phyloP scores from a whole-genome alignment of 37 sponge, comb jelly and placozoan species.

The Spongia lamella region DNA sequence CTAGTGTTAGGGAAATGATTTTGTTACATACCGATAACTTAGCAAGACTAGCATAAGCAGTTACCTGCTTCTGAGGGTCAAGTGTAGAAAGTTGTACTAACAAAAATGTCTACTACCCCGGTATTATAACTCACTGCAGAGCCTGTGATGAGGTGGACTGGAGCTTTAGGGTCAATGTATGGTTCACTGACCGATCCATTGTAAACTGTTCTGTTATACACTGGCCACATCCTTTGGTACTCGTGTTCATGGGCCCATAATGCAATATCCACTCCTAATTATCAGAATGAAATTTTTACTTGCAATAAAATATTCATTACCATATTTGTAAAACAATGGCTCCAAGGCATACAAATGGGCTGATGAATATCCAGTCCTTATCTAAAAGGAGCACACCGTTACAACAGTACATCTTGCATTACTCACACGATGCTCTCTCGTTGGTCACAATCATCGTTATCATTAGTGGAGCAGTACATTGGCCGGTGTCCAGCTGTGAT shows the following conservation, averaged over 20 bases:
- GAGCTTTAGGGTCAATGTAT: conserved; percentile 31
- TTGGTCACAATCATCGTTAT: conserved; percentile 50
- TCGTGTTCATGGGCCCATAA: conserved; percentile 44
- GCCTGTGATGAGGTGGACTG: conserved; percentile 33
- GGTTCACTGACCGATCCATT: conserved; percentile 21
- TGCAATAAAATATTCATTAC: not conserved
- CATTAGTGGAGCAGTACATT: conserved; percentile 60
- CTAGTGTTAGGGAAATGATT: too few species aligned
- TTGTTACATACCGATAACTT: too few species aligned
- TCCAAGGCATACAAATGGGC: conserved; percentile 14
- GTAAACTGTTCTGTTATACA: conserved; percentile 20
- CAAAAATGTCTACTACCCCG: too few species aligned
- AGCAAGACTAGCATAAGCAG: too few species aligned
- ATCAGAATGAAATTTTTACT: not conserved
- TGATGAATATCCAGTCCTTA: conserved; percentile 3
- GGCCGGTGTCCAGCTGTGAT: conserved; percentile 61
- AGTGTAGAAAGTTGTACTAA: too few species aligned
- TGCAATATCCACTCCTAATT: conserved; percentile 23
- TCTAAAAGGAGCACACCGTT: not conserved
- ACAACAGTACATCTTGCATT: not conserved
- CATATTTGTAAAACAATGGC: conserved; percentile 24
- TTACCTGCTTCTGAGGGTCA: too few species aligned
- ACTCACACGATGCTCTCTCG: conserved; percentile 33
- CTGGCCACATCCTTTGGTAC: conserved; percentile 26
- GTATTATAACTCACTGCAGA: conserved; percentile 7